Evolutionary conservation across 2,797 vertebrate genomes (phyloP), one percentile per base, ranked within the genome.

Genomic region (Myripristis jacobus): DNA sequence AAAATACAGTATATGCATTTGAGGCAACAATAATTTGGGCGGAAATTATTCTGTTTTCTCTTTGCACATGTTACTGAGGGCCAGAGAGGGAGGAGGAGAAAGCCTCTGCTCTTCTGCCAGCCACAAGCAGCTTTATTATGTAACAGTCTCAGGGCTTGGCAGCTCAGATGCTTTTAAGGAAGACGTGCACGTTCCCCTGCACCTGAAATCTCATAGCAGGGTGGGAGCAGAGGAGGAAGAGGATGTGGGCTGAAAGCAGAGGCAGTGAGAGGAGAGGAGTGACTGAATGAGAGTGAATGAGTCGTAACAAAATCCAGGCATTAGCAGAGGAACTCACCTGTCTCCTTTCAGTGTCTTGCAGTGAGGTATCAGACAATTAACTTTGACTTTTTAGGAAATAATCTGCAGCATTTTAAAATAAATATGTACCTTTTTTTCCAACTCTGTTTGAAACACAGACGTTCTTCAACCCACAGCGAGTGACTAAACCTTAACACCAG

Each of bases 131-230:
- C 83, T 91, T 82, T 88, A 85, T 91, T 92, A 76, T 80, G 76
- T 90, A 91, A 92, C 74, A 46, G 81, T 86, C 89, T 86, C 77
- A 69, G 75, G 70, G 78, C 71, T 85, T 80, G 81, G 86, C 80
- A 90, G 88, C 88, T 92, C 86, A 86, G 86, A 92, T 88, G 88
- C 88, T 89, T 87, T 89, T 87, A 86, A 88, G 86, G 81, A 89
- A 90, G 84, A 66, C 76, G 70, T 62, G 75, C 89, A 93, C 83
- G 83, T 88, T 92, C 79, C 84, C 66, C 52, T 87, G 87, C 88
- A 89, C 88, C 89, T 87, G 82, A 83, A 89, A 80, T 85, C 73
- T 86, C 65, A 70, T 65, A 67, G 79, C 66, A 50, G 21, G 56
- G 60, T 70, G 67, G 76, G 61, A 80, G 70, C 71, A 70, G 72